Evolutionary conservation across 2,113 vertebrate species (phyloP), one percentile per base, ranked within the genome.

Genomic region (Sinocyclocheilus anophthalmus): DNA sequence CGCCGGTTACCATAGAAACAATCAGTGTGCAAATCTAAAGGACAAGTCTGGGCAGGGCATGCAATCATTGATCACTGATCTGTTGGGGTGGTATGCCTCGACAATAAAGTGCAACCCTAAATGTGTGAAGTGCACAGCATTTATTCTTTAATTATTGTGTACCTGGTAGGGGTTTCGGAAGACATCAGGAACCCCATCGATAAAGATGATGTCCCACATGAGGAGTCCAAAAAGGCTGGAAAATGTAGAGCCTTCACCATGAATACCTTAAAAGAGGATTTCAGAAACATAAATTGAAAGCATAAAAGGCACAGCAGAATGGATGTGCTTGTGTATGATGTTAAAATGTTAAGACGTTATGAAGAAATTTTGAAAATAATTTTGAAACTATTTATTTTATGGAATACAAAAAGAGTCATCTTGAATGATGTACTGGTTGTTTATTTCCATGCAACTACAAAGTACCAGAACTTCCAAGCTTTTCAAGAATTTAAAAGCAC

Each of bases 181-280:
- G 87, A 97, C 96, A 0, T 99, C 98, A 0, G 96, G 94, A 80
- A 99, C 86, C 5, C 92, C 95, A 0, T 95, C 95, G 96, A 96
- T 97, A 91, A 97, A 99, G 91, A 99, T 91, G 1, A 97, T 81
- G 76, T 99, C 97, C 97, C 98, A 99, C 79, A 98, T 92, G 0
- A 99, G 94, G 85, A 99, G 95, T 7, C 95, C 96, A 84, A 93
- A 98, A 18, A 99, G 89, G 0, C 96, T 97, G 69, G 95, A 95
- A 86, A 99, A 99, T 0, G 98, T 99, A 3, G 97, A 96, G 0
- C 97, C 97, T 91, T 99, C 98, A 8, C 98, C 98, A 1, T 99
- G 98, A 88, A 99, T 97, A 57, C 98, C 98, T 99, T 67, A 76
- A 45, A 45, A 83, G 85, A 81, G 63, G 37, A 13, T 45, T 42